These are phyloP conservation scores for Copsychus sechellarum DNA, from an alignment of 2,113 vertebrate species.

Conservation along the genomic window DNA sequence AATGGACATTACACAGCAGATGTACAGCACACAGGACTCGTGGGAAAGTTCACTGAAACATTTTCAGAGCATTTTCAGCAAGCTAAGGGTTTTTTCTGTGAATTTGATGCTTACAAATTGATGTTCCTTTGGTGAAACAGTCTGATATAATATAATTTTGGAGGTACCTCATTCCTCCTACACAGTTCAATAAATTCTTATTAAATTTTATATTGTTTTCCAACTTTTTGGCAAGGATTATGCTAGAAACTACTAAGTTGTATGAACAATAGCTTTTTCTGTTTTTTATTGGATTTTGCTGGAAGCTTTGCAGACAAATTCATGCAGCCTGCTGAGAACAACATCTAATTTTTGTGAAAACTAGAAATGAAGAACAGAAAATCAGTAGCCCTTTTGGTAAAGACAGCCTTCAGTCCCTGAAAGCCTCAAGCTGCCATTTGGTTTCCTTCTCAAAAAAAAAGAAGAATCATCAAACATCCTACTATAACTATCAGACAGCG, in stretches of 20 bases:
- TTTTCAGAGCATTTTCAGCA: background rate
- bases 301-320: background rate
- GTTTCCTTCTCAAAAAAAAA: background rate
- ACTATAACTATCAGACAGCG: background rate
- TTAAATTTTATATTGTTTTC: background rate
- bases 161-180: background rate
- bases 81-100: background rate
- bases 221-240: background rate
- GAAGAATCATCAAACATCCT: background rate
- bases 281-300: background rate
- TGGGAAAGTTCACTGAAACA: background rate
- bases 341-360: background rate
- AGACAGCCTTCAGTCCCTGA: background rate
- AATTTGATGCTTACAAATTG: background rate
- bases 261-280: background rate
- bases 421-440: background rate
- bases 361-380: background rate
- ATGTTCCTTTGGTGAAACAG: background rate
- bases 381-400: background rate
- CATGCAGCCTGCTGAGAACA: accelerated
- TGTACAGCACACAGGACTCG: background rate
- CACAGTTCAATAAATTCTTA: background rate
- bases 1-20: background rate
- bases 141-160: background rate
- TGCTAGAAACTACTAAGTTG: background rate